These are phyloP conservation scores for Plutella xylostella DNA, from an alignment of 2,888 invertebrate genomes.

Conservation along the genomic window DNA sequence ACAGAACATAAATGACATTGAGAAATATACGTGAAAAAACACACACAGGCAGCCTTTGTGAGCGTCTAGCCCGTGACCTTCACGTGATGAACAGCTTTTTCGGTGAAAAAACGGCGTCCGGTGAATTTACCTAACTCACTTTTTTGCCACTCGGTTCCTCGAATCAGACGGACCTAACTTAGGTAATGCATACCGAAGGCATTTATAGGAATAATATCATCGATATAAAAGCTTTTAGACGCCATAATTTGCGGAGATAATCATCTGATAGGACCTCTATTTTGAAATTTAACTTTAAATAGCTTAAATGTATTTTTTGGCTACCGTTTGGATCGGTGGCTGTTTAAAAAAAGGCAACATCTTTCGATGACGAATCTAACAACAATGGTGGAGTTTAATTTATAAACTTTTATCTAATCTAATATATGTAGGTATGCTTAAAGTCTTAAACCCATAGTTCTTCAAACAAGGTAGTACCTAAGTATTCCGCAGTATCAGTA, in stretches of 20 bases:
- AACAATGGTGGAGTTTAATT: too few relatives aligned
- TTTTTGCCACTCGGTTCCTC: conserved; percentile 54
- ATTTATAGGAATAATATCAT: conserved; percentile 30
- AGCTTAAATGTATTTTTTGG: conserved; percentile 3
- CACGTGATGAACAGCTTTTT: conserved; percentile 62
- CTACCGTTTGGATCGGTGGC: conserved; percentile 9
- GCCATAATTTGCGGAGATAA: conserved; percentile 60
- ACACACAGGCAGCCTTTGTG: conserved; percentile 61
- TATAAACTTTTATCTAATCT: too few relatives aligned
- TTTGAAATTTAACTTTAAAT: too few relatives aligned
- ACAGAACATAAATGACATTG: conserved; percentile 54
- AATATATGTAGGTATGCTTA: too few relatives aligned
- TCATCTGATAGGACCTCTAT: conserved; percentile 31
- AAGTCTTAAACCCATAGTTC: too few relatives aligned
- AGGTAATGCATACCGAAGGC: conserved; percentile 42
- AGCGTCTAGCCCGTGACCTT: conserved; percentile 61
- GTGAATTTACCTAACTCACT: conserved; percentile 60
- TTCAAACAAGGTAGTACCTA: too few relatives aligned
- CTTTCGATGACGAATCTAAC: too few relatives aligned
- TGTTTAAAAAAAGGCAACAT: too few relatives aligned
- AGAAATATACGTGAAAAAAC: conserved; percentile 52
- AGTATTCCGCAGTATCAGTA: too few relatives aligned
- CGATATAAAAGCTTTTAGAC: conserved; percentile 43
- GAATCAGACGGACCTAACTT: conserved; percentile 42
- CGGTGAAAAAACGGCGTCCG: conserved; percentile 50